Evolutionary conservation across 2,113 vertebrate species (phyloP), one percentile per base, ranked within the genome.

Genomic region (Thermophis baileyi): DNA sequence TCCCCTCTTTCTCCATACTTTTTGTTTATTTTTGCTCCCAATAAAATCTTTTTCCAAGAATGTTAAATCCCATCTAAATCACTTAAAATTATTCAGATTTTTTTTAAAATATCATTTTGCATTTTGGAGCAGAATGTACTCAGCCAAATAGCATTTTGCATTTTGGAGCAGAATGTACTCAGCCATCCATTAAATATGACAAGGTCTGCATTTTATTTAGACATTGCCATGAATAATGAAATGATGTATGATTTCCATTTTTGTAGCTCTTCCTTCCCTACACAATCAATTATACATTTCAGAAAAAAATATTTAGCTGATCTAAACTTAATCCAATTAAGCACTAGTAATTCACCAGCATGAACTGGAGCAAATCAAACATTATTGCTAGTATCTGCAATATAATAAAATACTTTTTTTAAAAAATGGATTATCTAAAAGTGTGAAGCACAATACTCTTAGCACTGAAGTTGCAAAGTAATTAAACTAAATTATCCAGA

Each of bases 131-230:
- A 96, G 97, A 97, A 97, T 94, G 96, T 96, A 97, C 94, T 97
- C 96, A 96, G 96, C 95, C 96, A 97, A 89, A 93, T 87, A 90
- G 35, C 90, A 91, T 89, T 94, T 96, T 97, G 96, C 14, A 49
- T 97, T 97, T 97, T 97, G 97, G 96, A 97, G 97, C 96, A 96
- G 97, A 97, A 97, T 94, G 96, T 96, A 97, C 94, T 97, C 96
- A 96, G 96, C 95, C 96, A 97, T 97, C 97, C 97, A 98, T 98
- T 98, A 98, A 97, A 97, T 97, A 98, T 97, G 97, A 98, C 97
- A 97, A 98, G 97, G 97, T 98, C 97, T 98, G 96, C 97, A 97
- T 98, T 98, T 98, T 98, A 98, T 98, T 98, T 98, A 98, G 98
- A 98, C 97, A 94, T 97, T 97, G 97, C 96, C 97, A 98, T 98